phyloP scores from a whole-genome alignment of 1,140 invertebrate genomes.

The Camponotus pennsylvanicus region DNA sequence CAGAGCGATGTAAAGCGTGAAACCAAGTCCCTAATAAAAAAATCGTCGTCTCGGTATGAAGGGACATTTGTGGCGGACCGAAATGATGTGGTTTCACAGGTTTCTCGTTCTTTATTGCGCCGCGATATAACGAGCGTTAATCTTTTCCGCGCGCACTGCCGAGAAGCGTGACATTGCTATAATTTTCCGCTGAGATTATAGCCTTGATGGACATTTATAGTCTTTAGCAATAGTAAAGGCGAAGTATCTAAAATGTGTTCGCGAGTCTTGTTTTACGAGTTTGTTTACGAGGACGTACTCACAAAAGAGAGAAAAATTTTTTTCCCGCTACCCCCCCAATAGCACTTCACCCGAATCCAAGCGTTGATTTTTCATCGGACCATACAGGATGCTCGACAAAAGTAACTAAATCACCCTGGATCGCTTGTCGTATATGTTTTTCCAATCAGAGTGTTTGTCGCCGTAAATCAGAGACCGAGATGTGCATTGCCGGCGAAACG shows the following conservation, averaged over 20 bases:
- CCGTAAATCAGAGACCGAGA: constrained; percentile 31
- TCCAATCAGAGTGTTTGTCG: background rate
- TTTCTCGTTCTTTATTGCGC: constrained; percentile 48
- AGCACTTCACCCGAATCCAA: background rate
- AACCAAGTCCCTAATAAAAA: constrained; percentile 51
- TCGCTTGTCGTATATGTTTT: background rate
- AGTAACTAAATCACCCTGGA: constrained; percentile 10
- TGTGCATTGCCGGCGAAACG: background rate
- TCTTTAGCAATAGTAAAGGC: constrained; percentile 5
- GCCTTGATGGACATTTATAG: constrained; percentile 49
- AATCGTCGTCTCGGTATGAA: constrained; percentile 29
- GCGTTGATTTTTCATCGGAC: background rate
- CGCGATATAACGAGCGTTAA: constrained; percentile 53
- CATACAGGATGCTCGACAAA: background rate
- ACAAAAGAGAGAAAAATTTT: background rate
- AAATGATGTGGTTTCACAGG: constrained; percentile 56
- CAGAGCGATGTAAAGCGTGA: background rate
- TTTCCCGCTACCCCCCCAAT: background rate
- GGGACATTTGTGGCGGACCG: constrained; percentile 49
- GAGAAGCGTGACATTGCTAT: constrained; percentile 50
- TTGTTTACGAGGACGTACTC: constrained; percentile 19
- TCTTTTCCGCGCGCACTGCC: constrained; percentile 24
- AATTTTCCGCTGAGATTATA: constrained; percentile 55
- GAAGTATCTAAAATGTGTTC: constrained; percentile 35
- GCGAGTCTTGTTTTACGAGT: constrained; percentile 21